These are phyloP conservation scores for Bombus haemorrhoidalis DNA, from an alignment of 1,140 invertebrate genomes.

Conservation along the genomic window DNA sequence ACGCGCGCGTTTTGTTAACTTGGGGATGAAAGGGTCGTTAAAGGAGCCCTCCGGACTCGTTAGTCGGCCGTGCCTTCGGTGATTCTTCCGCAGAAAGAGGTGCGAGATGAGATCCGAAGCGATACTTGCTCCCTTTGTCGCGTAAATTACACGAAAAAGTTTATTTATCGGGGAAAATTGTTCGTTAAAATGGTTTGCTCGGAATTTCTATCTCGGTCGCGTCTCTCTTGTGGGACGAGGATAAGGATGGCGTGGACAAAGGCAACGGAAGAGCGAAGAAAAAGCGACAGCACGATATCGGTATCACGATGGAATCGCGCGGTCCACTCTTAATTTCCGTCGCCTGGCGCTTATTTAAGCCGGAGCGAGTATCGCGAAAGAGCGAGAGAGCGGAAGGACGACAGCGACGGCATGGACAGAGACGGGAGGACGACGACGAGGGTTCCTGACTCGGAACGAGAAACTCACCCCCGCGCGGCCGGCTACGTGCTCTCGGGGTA, in stretches of 20 bases:
- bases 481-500: conserved; percentile 55
- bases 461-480: conserved; percentile 25
- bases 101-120: not conserved
- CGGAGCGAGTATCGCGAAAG: not conserved
- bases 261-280: not conserved
- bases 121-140: not conserved
- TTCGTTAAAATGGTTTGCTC: not conserved
- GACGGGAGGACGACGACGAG: not conserved
- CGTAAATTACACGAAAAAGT: not conserved
- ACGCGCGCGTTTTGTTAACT: conserved; percentile 57
- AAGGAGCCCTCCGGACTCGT: conserved; percentile 39
- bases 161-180: not conserved
- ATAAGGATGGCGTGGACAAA: not conserved
- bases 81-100: not conserved
- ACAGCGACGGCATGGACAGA: not conserved
- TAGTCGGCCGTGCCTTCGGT: not conserved
- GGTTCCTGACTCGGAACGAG: conserved; percentile 31
- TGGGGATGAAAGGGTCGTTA: conserved; percentile 38
- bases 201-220: too few species aligned
- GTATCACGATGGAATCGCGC: conserved; percentile 37
- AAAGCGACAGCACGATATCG: not conserved
- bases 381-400: not conserved
- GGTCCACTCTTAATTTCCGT: conserved; percentile 57
- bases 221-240: not conserved
- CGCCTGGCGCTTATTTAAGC: conserved; percentile 42